Evolutionary conservation across 2,113 vertebrate genomes (phyloP), one percentile per base, ranked within the genome.

Genomic region (Stegastes partitus): DNA sequence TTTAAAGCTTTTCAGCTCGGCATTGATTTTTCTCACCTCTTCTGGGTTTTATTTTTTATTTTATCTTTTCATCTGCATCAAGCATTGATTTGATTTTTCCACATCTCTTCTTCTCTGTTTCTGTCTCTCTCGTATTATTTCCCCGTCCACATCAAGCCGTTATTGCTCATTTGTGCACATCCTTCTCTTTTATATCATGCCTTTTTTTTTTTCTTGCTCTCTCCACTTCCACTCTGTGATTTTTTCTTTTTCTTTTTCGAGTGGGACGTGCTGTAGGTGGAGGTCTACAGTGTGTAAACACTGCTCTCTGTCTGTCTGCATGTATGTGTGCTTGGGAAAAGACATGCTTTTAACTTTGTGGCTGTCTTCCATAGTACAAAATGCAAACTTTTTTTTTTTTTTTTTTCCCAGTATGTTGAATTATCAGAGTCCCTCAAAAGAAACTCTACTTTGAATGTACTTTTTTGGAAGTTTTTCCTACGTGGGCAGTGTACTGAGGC

Each of bases 261-360:
- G 77, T 90, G 72, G 44, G 72, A 58, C 18, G 69, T 69, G 39
- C 56, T 82, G 69, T 86, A 77, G 64, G 69, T 79, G 83, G 77
- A 88, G 53, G 76, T 78, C 74, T 83, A 39, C 75, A 49, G 50
- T 50, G 34, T 66, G 54, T 58, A 73, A 73, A 78, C 59, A 11
- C 83, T 50, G 51, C 68, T 79, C 49, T 75, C 65, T 79, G 76
- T 77, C 66, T 85, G 85, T 81, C 74, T 89, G 76, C 57, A 61
- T 86, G 73, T 59, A 49, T n/a, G 77, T 82, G 75, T 81, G 86
- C 58, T 79, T 85, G 63, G 77, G 74, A 87, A 77, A 87, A 91
- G 83, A 91, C 85, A 89, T 89, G 92, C 85, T 86, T 91, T 89
- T 63, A 83, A 91, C 88, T 91, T 91, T 91, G 90, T 90, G 89